phyloP scores from a whole-genome alignment of 2,797 vertebrate species.

The Pseudochaenichthys georgianus region DNA sequence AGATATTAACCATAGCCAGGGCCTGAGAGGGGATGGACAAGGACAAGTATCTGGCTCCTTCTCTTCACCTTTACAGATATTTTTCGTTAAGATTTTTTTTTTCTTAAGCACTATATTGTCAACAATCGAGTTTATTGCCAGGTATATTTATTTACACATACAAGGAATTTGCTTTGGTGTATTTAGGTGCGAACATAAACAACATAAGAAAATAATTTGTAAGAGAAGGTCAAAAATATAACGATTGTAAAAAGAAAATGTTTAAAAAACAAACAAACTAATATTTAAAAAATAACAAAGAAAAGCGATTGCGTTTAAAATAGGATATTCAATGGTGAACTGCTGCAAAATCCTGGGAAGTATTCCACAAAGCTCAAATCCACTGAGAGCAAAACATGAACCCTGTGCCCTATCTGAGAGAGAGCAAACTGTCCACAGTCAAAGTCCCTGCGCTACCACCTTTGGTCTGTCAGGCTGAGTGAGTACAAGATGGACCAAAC shows the following conservation, averaged over 20 bases:
- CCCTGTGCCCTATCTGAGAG: slow-evolving; percentile 23
- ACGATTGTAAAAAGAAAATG: no score
- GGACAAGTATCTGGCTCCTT: slow-evolving; percentile 42
- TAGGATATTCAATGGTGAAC: not conserved
- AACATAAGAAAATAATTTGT: no score
- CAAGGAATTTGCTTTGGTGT: no score
- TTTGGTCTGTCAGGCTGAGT: slow-evolving; percentile 57
- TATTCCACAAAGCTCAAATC: slow-evolving; percentile 10
- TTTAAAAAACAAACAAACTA: no score
- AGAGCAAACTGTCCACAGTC: slow-evolving; percentile 55
- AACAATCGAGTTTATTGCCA: not conserved
- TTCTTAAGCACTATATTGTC: not conserved
- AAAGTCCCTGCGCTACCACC: slow-evolving; percentile 48
- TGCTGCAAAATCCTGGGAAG: slow-evolving; percentile 8
- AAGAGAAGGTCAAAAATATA: no score
- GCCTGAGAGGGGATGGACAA: slow-evolving; percentile 33
- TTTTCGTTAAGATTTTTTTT: not conserved
- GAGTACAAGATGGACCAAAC: slow-evolving; percentile 29
- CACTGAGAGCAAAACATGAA: slow-evolving; percentile 18
- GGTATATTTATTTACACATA: no score
- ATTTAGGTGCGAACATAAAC: no score
- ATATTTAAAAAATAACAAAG: no score
- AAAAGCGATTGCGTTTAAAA: not conserved
- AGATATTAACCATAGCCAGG: slow-evolving; percentile 30
- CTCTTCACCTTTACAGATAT: slow-evolving; percentile 11